Base-by-base conservation (phyloP, 2,113 vertebrate species). In the Varanus salvator region DNA sequence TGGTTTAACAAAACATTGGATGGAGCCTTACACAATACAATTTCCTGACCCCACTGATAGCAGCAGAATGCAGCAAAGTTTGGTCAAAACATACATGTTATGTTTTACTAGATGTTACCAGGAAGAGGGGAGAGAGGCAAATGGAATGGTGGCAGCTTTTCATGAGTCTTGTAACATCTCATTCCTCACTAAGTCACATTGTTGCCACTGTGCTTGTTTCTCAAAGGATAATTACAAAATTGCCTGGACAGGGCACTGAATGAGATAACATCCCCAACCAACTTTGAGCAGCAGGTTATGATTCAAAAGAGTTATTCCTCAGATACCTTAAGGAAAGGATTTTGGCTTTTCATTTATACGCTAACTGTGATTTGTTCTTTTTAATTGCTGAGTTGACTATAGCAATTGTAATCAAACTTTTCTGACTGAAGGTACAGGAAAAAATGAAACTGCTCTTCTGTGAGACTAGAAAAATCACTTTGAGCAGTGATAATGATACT, bases 391-490 rank as follows among this genome's bases (percentile, higher is more conserved):
- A 6, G 0, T 91, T 78, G 76, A 60, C 48, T 69, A 34, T 75
- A 78, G 48, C 80, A 90, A 34, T 60, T 89, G 14, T 88, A 89
- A 89, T 83, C 29, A 44, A 91, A 8, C 15, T 54, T 87, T 44
- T 54, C 90, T 14, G 21, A 31, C 8, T 69, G 11, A 52, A 84
- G 89, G 8, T 44, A 85, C 80, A 31, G 17, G 57, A 92, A 72
- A 80, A 44, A 74, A 91, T 94, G 76, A 91, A 95, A 93, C 87
- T 90, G 72, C 0, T 90, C 6, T 86, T 89, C 29, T 82, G 38
- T 94, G 44, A 85, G 90, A 91, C 94, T 38, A 34, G 75, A 95
- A 91, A 89, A 87, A 57, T 85, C 31, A 31, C 76, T 91, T 52
- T 94, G 1, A 92, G 27, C 88, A 72, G 34, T 94, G 11, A 31